Percentiles rank a stretch among this genome's conserved stretches.
phyloP scores from a whole-genome alignment of 2,113 vertebrate genomes.

The Catharus minimus region DNA sequence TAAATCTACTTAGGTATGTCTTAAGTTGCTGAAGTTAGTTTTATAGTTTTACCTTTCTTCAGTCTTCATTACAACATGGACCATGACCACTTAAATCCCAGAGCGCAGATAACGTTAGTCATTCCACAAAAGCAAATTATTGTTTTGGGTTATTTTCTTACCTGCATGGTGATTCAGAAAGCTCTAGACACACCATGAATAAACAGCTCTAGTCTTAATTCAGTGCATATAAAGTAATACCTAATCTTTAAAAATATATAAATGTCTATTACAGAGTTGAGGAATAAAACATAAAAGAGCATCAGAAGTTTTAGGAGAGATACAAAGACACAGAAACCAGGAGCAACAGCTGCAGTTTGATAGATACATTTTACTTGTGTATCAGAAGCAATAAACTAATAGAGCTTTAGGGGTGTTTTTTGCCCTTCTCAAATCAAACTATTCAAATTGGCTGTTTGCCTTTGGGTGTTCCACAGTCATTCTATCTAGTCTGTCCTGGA shows the following conservation, averaged over 20 bases:
- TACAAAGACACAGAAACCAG: not conserved
- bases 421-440: not conserved
- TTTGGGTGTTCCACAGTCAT: not conserved
- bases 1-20: not conserved
- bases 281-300: not conserved
- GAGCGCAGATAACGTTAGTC: not conserved
- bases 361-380: not conserved
- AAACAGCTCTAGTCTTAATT: not conserved
- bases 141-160: not conserved
- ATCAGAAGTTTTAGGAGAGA: not conserved
- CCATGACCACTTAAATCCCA: not conserved
- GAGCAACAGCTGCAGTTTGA: not conserved
- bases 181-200: not conserved
- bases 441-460: not conserved
- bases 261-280: not conserved
- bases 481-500: not conserved
- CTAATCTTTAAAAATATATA: not conserved
- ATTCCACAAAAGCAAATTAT: not conserved
- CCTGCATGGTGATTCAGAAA: not conserved
- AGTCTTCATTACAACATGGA: not conserved
- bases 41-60: not conserved
- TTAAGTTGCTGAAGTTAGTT: not conserved
- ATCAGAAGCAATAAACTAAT: not conserved
- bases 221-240: not conserved
- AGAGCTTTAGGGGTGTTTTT: not conserved